Conservation (phyloP, 2,888 invertebrate species). For the Sympetrum striolatum region DNA sequence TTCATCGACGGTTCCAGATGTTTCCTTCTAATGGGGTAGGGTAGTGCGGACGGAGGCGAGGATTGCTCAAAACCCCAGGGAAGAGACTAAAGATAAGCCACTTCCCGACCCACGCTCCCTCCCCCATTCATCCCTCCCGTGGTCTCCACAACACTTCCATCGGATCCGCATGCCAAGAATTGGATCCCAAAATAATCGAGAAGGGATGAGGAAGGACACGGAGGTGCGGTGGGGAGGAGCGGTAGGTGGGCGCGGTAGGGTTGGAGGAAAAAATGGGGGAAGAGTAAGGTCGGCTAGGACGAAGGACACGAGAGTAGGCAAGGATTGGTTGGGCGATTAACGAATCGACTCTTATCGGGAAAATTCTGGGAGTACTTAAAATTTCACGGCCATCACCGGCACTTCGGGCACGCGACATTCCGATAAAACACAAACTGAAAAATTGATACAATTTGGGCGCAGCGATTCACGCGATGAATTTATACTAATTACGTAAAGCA, state of each 20-base stretch:
- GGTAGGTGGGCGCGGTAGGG: neutral
- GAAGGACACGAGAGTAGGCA: neutral
- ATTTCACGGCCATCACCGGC: too few relatives aligned
- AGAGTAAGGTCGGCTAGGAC: neutral
- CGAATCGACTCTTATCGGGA: neutral
- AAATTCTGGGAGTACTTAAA: neutral
- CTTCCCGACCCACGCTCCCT: neutral
- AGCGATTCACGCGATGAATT: too few relatives aligned
- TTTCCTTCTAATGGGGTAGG: neutral
- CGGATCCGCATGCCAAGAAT: neutral
- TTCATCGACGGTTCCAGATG: neutral
- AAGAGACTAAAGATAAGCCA: neutral
- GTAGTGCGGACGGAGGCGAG: neutral
- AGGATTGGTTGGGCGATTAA: neutral
- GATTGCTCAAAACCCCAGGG: neutral
- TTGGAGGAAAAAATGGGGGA: neutral
- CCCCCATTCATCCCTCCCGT: neutral
- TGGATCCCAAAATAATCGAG: neutral
- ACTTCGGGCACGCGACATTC: too few relatives aligned
- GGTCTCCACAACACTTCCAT: neutral
- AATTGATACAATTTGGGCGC: too few relatives aligned
- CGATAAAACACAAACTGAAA: too few relatives aligned
- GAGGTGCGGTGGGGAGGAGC: neutral
- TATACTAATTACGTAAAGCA: too few relatives aligned
- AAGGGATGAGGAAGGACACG: slow-evolving; percentile 5